A percentile compares a stretch with the other conserved stretches of the same genome.
Conservation (phyloP, 2,888 invertebrate species). For the Aricia artaxerxes region DNA sequence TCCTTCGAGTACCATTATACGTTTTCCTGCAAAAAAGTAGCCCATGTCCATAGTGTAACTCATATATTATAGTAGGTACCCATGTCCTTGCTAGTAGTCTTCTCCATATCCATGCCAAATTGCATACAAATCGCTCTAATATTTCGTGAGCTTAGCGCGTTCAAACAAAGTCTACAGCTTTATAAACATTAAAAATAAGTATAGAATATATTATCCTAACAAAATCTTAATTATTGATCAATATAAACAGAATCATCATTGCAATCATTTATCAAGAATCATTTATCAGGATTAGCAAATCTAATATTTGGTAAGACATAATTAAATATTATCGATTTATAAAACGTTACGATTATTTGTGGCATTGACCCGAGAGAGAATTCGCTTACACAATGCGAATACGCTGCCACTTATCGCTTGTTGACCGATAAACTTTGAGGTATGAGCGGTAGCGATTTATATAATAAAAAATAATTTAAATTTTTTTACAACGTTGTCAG, state of each 20-base stretch:
- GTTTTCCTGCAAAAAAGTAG: too few species aligned
- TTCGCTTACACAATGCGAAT: constrained; percentile 55
- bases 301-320: constrained; percentile 32
- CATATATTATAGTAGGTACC: too few species aligned
- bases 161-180: neutral
- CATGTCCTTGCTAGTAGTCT: too few species aligned
- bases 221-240: neutral
- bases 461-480: neutral
- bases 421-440: constrained; percentile 37
- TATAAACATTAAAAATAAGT: neutral
- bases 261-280: neutral
- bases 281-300: constrained; percentile 16
- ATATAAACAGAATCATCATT: neutral
- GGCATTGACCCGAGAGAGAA: constrained; percentile 36
- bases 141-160: neutral
- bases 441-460: constrained; percentile 36
- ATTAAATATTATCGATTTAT: constrained; percentile 43
- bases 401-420: constrained; percentile 51
- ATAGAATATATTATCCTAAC: neutral
- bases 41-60: too few species aligned
- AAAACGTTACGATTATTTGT: constrained; percentile 39
- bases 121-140: neutral
- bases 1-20: too few species aligned
- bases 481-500: too few species aligned
- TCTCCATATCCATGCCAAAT: too few species aligned